Conservation (phyloP, 2,888 invertebrate species). For the Orthonychiurus folsomi region DNA sequence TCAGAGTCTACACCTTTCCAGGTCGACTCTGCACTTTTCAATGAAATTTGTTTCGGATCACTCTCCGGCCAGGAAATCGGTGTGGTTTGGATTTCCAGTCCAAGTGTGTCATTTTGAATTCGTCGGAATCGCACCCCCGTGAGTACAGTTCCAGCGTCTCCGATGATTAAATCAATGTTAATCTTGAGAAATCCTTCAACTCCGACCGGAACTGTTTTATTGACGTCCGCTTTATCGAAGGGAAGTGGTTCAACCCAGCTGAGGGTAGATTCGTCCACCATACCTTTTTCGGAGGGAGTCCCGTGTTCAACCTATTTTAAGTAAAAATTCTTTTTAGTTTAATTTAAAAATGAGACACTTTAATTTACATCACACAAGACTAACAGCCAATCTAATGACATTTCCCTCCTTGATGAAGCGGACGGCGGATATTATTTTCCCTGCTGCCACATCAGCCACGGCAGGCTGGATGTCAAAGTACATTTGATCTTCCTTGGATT, state of each 20-base stretch:
- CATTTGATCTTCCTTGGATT: constrained; percentile 6
- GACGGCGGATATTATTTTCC: constrained; percentile 17
- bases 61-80: constrained; percentile 15
- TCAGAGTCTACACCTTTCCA: constrained; percentile 10
- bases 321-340: neutral
- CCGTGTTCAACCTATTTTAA: constrained; percentile 20
- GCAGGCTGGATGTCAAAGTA: constrained; percentile 15
- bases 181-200: constrained; percentile 12
- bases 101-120: constrained; percentile 7
- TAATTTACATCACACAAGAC: too few relatives aligned
- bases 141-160: constrained; percentile 15
- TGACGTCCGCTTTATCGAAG: constrained; percentile 3
- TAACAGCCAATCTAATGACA: constrained; percentile 14
- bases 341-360: too few relatives aligned
- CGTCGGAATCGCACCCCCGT: constrained; percentile 16
- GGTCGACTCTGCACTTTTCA: constrained; percentile 3
- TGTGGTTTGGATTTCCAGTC: constrained; percentile 16
- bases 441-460: constrained; percentile 6
- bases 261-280: neutral
- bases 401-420: constrained; percentile 15
- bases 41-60: constrained; percentile 6
- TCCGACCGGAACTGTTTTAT: constrained; percentile 14
- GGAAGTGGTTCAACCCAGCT: constrained; percentile 7
- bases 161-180: constrained; percentile 18
- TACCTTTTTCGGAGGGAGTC: constrained; percentile 14